Conservation (phyloP, 92 coral and sea anemone species). For the Epizoanthus stellaris region DNA sequence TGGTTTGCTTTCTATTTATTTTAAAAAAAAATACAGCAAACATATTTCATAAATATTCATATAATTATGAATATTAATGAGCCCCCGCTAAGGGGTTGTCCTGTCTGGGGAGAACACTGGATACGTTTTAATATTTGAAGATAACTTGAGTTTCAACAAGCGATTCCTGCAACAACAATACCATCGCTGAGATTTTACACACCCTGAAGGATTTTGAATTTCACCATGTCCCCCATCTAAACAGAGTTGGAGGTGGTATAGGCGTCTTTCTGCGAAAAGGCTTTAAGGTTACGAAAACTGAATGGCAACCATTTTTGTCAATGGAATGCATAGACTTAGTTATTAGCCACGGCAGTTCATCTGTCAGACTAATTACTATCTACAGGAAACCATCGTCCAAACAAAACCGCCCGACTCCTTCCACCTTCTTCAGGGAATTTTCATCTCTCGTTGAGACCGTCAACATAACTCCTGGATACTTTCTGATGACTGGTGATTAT, state of each 20-base stretch:
- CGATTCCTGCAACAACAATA: not conserved
- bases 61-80: no score
- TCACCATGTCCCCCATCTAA: not conserved
- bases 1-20: no score
- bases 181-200: not conserved
- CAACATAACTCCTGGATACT: constrained; percentile 29
- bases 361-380: constrained; percentile 41
- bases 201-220: constrained; percentile 20
- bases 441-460: constrained; percentile 43
- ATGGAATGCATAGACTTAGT: constrained; percentile 34
- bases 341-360: not conserved
- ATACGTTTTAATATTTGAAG: no score
- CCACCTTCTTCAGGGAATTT: constrained; percentile 56
- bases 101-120: no score
- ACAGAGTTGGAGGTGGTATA: not conserved
- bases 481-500: constrained; percentile 50
- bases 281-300: not conserved
- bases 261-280: constrained; percentile 16
- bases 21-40: no score
- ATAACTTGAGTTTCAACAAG: no score
- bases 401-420: constrained; percentile 28
- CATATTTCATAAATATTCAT: no score
- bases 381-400: constrained; percentile 51
- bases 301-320: not conserved
- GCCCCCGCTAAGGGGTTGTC: no score